A percentile compares a stretch with the other conserved stretches of the same genome.
Evolutionary conservation across 2,888 invertebrate species (phyloP).

Genomic region (Thereva nobilitata): DNA sequence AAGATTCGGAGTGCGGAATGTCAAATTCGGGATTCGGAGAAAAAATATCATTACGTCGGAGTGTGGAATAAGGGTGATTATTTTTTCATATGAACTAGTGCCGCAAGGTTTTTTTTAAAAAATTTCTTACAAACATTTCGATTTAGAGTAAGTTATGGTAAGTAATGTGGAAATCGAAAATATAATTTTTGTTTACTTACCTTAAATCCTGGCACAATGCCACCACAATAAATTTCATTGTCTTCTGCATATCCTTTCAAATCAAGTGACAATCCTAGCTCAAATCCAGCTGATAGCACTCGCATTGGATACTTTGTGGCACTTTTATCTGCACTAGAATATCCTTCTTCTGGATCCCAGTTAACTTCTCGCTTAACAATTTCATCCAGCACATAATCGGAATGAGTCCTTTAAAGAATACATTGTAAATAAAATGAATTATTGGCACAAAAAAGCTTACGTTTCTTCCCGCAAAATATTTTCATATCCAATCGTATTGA

Average conservation of each 20-base stretch:
- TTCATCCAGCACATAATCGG: conserved; percentile 14
- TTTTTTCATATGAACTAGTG: too few species aligned
- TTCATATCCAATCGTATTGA: conserved; percentile 30
- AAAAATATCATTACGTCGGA: too few species aligned
- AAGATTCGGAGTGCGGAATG: too few species aligned
- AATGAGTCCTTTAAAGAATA: conserved; percentile 4
- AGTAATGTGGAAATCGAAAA: too few species aligned
- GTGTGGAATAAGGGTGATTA: too few species aligned
- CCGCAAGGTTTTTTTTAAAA: too few species aligned
- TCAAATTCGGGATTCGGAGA: too few species aligned
- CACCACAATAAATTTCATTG: conserved; percentile 59
- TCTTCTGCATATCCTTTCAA: conserved; percentile 58
- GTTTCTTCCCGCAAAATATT: conserved; percentile 15
- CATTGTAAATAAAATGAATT: background rate
- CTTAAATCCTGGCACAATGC: conserved; percentile 61
- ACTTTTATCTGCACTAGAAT: conserved; percentile 37
- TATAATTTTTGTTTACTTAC: conserved; percentile 44
- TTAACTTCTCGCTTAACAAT: conserved; percentile 11
- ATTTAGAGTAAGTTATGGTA: too few species aligned
- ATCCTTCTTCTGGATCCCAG: conserved; percentile 48
- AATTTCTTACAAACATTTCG: too few species aligned
- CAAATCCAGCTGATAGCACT: conserved; percentile 45
- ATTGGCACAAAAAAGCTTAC: background rate
- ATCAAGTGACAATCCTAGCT: conserved; percentile 59
- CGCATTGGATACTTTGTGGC: conserved; percentile 45